Evolutionary conservation across 2,888 invertebrate species (phyloP), one percentile per base, ranked within the genome.

Genomic region (Amphiduros pacificus): DNA sequence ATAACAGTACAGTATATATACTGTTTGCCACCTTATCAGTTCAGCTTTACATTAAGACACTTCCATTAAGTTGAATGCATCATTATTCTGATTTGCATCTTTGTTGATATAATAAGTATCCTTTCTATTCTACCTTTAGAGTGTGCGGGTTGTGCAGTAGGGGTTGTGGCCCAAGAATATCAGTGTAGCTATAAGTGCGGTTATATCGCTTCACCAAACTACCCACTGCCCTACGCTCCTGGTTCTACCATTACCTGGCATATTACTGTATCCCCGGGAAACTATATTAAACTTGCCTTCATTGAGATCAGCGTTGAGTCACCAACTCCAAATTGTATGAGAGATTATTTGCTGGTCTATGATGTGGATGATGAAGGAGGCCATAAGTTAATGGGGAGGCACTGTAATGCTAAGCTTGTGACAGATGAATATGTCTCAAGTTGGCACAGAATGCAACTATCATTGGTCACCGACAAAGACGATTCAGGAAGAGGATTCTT

Each of bases 341-440:
- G 31, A 29, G 63, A 63, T 53, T 36, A 49, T 22, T 44, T 63
- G 27, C 51, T 52, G 31, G 70, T 71, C 32, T 73, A 73, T 55
- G 73, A 74, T 53, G 63, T 77, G 2, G 72, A 72, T 11, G 68
- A 75, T 26, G 72, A 71, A 20, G 75, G 75, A 36, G 68, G 70
- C 0, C 63, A 65, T 4, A 68, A 53, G 1, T 62, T 61, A 9
- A 67, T 76, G 32, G 75, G 75, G n/a, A n/a, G n/a, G n/a, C n/a
- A n/a, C n/a, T 44, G 44, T 63, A 74, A 74, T 44, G 62, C 65
- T 17, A 61, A 69, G 28, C 64, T 61, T 31, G 74, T 75, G 6
- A 67, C 70, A 9, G 44, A 49, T 26, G 64, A 70, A 41, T 65
- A 76, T 2, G 62, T 72, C 2, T 74, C 75, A 11, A 71, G 73